A percentile compares a stretch with the other conserved stretches of the same genome.
Conservation (phyloP, 2,113 vertebrate species). For the Apodemus sylvaticus region DNA sequence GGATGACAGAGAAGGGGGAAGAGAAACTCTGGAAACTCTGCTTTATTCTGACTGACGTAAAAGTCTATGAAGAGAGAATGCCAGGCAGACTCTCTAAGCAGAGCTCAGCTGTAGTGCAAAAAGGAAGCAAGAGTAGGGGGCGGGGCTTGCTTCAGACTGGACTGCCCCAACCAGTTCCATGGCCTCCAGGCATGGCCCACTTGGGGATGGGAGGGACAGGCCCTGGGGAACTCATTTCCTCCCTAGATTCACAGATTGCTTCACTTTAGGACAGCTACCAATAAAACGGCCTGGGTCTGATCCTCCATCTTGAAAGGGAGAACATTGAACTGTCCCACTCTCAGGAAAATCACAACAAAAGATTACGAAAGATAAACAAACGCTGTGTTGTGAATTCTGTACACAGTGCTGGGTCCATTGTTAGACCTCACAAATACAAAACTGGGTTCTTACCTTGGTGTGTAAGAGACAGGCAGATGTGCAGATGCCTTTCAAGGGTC, state of each 20-base stretch:
- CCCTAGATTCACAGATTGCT: not conserved
- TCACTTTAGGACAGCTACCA: not conserved
- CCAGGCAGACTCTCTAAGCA: not conserved
- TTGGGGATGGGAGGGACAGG: too few relatives aligned
- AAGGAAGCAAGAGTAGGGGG: not conserved
- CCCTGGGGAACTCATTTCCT: not conserved
- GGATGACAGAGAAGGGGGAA: rapidly evolving
- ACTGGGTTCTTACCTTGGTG: not conserved
- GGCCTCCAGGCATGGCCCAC: not conserved
- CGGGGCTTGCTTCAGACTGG: not conserved
- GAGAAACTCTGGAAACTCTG: not conserved
- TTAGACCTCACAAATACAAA: not conserved
- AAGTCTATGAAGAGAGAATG: not conserved
- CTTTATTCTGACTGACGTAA: not conserved
- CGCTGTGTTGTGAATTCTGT: not conserved
- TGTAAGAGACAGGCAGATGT: not conserved
- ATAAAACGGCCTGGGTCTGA: not conserved
- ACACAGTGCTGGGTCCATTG: not conserved
- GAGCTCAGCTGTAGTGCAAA: too few relatives aligned
- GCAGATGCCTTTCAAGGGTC: not conserved
- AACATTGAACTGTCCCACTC: not conserved
- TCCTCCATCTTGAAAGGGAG: not conserved
- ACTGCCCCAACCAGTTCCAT: not conserved
- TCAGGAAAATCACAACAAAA: not conserved
- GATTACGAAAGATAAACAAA: not conserved